These are phyloP conservation scores for Hetaerina americana DNA, from an alignment of 1,140 invertebrate species.

Conservation along the genomic window DNA sequence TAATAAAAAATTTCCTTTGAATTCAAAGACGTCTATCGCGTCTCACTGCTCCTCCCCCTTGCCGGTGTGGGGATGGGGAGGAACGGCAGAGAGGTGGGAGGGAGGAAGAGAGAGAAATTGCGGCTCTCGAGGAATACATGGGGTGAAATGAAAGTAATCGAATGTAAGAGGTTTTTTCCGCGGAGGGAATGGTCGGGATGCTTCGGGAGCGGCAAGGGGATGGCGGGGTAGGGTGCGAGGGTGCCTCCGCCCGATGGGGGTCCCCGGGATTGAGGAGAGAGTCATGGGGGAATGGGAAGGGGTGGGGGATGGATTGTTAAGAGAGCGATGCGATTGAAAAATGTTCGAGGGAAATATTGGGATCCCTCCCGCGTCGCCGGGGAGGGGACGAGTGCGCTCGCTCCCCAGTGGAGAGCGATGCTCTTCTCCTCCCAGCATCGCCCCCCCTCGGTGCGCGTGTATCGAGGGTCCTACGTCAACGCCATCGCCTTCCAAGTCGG, in stretches of 20 bases:
- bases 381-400: too few species aligned
- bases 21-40: background rate
- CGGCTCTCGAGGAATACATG: background rate
- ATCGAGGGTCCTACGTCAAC: too few species aligned
- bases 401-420: too few species aligned
- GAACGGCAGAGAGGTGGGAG: too few species aligned
- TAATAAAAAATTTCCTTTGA: too few species aligned
- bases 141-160: background rate
- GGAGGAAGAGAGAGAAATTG: background rate
- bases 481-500: too few species aligned
- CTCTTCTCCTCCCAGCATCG: too few species aligned
- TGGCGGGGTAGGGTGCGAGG: too few species aligned
- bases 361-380: background rate
- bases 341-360: background rate
- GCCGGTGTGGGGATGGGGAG: too few species aligned
- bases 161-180: background rate
- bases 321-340: background rate
- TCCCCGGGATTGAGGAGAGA: background rate
- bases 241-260: too few species aligned
- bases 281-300: background rate
- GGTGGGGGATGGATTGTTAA: background rate
- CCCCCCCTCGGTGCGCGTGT: too few species aligned
- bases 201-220: too few species aligned
- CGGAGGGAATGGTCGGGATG: background rate
- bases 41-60: background rate